Conservation (phyloP, 30 jellyfish, hydroid and myxozoan species). For the Pelagia noctiluca region DNA sequence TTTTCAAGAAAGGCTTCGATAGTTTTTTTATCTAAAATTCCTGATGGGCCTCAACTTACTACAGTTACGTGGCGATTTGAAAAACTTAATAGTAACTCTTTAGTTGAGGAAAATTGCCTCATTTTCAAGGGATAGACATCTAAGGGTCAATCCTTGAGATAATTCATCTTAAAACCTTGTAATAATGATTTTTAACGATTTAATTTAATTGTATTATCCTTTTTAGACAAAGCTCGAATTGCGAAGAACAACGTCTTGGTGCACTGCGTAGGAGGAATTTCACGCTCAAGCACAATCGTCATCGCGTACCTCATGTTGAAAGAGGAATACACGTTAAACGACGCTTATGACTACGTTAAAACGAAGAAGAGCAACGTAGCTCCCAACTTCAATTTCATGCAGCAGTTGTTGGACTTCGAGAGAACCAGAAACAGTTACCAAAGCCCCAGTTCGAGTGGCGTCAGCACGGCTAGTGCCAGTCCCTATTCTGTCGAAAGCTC, state of each 20-base stretch:
- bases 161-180: no score
- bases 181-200: no score
- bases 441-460: conserved; percentile 70
- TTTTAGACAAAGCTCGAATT: conserved; percentile 79
- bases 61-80: no score
- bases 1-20: no score
- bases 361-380: conserved; percentile 92
- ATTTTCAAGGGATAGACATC: no score
- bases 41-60: no score
- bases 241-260: conserved; percentile 73
- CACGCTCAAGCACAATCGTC: conserved; percentile 96
- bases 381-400: conserved; percentile 97
- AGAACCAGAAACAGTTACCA: conserved; percentile 60
- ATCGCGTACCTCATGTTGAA: conserved; percentile 93
- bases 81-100: no score
- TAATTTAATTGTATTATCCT: no score
- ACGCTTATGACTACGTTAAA: conserved; percentile 94
- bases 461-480: conserved; percentile 58
- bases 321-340: conserved; percentile 85
- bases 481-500: conserved; percentile 65
- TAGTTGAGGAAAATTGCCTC: no score
- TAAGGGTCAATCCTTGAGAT: no score
- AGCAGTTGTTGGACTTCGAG: conserved; percentile 96
- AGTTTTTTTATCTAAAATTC: no score
- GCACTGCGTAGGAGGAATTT: conserved; percentile 97